A percentile compares a stretch with the other conserved stretches of the same genome.
Conservation (phyloP, 2,113 vertebrate genomes). For the Sorex fumeus region DNA sequence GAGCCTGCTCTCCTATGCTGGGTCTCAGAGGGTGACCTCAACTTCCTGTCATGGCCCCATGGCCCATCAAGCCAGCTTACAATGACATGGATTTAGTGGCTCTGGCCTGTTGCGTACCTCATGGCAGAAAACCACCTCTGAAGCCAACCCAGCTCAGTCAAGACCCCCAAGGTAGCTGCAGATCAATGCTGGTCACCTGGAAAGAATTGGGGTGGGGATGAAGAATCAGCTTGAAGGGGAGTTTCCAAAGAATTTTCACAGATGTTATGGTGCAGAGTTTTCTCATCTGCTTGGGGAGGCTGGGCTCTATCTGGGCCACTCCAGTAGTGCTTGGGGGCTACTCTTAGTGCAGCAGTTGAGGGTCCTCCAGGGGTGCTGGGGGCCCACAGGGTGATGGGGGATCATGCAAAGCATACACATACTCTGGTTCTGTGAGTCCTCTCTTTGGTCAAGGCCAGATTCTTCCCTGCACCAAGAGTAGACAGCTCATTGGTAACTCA, state of each 20-base stretch:
- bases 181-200: neutral
- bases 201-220: too few relatives aligned
- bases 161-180: neutral
- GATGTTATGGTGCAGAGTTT: neutral
- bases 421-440: too few relatives aligned
- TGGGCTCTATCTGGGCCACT: neutral
- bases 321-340: too few relatives aligned
- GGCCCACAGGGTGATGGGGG: too few relatives aligned
- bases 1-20: too few relatives aligned
- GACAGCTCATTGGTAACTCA: neutral
- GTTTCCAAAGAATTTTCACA: neutral
- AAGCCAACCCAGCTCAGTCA: neutral
- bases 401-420: too few relatives aligned
- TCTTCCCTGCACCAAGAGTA: neutral
- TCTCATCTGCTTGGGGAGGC: neutral
- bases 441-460: too few relatives aligned
- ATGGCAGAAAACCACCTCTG: neutral
- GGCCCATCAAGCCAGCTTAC: slow-evolving; percentile 28
- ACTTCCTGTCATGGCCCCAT: neutral
- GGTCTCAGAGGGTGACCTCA: neutral
- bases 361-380: too few relatives aligned
- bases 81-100: neutral
- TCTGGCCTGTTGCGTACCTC: neutral
- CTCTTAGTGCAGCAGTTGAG: too few relatives aligned
- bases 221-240: too few relatives aligned